Percentiles rank a stretch among this genome's conserved stretches.
These are phyloP conservation scores for Drosophila kuntzei DNA, from an alignment of 2,888 invertebrate genomes.

Conservation along the genomic window DNA sequence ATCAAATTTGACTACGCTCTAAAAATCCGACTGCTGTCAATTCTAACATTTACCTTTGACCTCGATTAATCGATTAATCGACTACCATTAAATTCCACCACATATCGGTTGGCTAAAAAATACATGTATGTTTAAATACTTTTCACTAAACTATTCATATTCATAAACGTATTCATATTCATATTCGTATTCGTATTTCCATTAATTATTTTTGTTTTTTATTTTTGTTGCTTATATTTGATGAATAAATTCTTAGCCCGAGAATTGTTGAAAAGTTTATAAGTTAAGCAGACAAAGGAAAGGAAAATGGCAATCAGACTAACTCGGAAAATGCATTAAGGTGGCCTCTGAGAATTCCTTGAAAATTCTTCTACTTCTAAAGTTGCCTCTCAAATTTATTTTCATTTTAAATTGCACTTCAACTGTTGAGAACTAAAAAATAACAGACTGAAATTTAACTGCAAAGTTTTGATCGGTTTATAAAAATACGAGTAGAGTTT, in stretches of 20 bases:
- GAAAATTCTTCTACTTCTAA: slow-evolving; percentile 23
- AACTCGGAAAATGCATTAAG: slow-evolving; percentile 18
- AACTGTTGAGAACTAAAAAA: slow-evolving; percentile 24
- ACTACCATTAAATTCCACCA: not conserved
- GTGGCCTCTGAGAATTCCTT: slow-evolving; percentile 22
- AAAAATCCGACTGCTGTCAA: slow-evolving; percentile 43
- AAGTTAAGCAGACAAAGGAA: slow-evolving; percentile 8
- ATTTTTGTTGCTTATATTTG: slow-evolving; percentile 34
- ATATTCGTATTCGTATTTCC: slow-evolving; percentile 13
- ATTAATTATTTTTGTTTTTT: slow-evolving; percentile 10
- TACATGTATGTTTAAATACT: slow-evolving; percentile 22
- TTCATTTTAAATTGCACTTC: slow-evolving; percentile 53
- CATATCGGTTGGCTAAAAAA: slow-evolving; percentile 22
- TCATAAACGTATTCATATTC: not conserved
- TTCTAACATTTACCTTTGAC: not conserved
- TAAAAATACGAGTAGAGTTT: not conserved
- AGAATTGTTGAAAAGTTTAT: slow-evolving; percentile 62
- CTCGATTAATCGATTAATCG: not conserved
- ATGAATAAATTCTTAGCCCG: slow-evolving; percentile 34
- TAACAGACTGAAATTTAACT: not conserved
- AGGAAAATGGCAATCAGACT: slow-evolving; percentile 24
- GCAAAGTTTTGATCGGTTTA: slow-evolving; percentile 5
- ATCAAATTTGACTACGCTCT: slow-evolving; percentile 29
- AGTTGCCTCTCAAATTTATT: slow-evolving; percentile 32
- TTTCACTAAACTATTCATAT: slow-evolving; percentile 19